Percentiles rank a stretch among this genome's conserved stretches.
These are phyloP conservation scores for Thelaira solivaga DNA, from an alignment of 2,888 invertebrate genomes.

Conservation along the genomic window DNA sequence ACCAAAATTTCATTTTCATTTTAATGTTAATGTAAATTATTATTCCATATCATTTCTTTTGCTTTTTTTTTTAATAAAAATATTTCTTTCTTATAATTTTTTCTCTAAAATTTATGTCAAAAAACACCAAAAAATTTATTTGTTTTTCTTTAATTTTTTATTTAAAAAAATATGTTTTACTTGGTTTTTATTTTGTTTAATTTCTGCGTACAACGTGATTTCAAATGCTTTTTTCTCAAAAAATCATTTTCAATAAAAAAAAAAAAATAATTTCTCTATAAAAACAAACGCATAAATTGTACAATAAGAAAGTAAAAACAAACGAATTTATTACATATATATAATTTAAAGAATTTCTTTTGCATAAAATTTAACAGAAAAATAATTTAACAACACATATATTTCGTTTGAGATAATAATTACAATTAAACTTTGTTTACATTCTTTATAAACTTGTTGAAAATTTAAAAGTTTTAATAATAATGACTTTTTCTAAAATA, in stretches of 20 bases:
- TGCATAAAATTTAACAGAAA: slow-evolving; percentile 41
- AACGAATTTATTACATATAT: slow-evolving; percentile 35
- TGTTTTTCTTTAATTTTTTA: slow-evolving; percentile 22
- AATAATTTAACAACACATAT: slow-evolving; percentile 43
- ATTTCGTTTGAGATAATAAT: slow-evolving; percentile 15
- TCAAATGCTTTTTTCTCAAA: not conserved
- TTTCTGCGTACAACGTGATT: slow-evolving; percentile 60
- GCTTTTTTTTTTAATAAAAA: slow-evolving; percentile 16
- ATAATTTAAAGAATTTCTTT: slow-evolving; percentile 17
- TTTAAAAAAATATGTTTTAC: slow-evolving; percentile 37
- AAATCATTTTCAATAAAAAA: not conserved
- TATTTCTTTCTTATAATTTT: slow-evolving; percentile 4
- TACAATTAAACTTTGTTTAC: slow-evolving; percentile 46
- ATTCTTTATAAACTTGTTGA: not conserved
- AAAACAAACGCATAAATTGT: slow-evolving; percentile 42
- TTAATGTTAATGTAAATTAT: not conserved
- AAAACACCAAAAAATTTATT: slow-evolving; percentile 40
- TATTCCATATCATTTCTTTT: not conserved
- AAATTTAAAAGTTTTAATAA: slow-evolving; percentile 54
- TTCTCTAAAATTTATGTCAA: slow-evolving; percentile 45
- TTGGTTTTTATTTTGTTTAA: slow-evolving; percentile 19
- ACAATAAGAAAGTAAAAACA: slow-evolving; percentile 39
- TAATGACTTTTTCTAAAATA: slow-evolving; percentile 42
- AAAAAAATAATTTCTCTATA: slow-evolving; percentile 36
- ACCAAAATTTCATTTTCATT: slow-evolving; percentile 1